Base-by-base conservation (phyloP, 37 sponge, comb jelly and placozoan genomes). In the Eunapius fragilis region DNA sequence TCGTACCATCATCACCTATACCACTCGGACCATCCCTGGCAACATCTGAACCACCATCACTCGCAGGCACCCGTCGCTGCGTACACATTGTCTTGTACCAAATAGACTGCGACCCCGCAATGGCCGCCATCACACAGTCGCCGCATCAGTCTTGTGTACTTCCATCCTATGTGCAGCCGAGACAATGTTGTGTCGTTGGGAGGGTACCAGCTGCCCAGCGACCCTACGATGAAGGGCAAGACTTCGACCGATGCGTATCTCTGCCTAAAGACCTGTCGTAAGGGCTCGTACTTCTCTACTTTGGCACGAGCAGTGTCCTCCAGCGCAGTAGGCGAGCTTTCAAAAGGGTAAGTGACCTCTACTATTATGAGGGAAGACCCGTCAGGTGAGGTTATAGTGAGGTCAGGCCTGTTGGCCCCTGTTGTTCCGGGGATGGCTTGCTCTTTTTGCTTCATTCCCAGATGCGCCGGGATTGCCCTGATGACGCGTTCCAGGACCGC, bases 271-370 rank as follows among this genome's bases (percentile, higher is more conserved):
- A 45, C 9, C 47, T 45, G 47, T 45, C 47, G 47, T 9, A 45
- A 45, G 47, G 47, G 47, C 47, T 45, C 47, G 9, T 45, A 45
- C 9, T 45, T 45, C 47, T 45, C 47, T 45, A 45, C 47, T 45
- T 45, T 45, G 9, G 47, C 47, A 4, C 47, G 4, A 4, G 83
- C 47, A 32, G 68, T 75, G 31, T 90, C 88, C 71, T 95, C 91
- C 31, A 94, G 77, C 25, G 95, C 95, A 75, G 95, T 94, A 25
- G 97, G 95, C 25, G 97, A 97, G 13, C 95, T 93, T 45, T 45
- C 47, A 45, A 45, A 45, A 9, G 47, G 47, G 47, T 9, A 45
- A 45, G 47, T 45, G 47, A 45, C 47, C 47, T 45, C 47, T 45
- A 45, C 47, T 45, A 45, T 45, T 4, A 84, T 58, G 13, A 84